These are phyloP conservation scores for Nothobranchius furzeri DNA, from an alignment of 2,113 vertebrate species.

Conservation along the genomic window DNA sequence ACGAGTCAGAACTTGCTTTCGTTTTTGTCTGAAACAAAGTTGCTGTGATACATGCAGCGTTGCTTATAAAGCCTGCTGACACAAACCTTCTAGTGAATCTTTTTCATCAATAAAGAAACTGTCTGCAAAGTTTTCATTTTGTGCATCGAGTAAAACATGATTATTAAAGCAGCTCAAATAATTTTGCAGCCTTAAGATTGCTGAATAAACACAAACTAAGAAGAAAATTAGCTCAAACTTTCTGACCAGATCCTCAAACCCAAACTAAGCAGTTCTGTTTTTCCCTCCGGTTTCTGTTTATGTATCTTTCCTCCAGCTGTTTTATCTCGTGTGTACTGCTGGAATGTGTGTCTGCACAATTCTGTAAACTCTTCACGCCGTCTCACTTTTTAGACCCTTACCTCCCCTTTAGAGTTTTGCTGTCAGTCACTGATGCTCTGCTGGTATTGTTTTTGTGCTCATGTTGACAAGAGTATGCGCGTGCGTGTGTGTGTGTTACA, in stretches of 20 bases:
- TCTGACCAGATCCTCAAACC: neutral
- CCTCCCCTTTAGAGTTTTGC: conserved; percentile 42
- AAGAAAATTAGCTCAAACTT: no score
- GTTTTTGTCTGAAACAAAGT: neutral
- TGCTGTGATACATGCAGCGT: neutral
- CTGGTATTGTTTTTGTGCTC: conserved; percentile 7
- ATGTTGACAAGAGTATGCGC: neutral
- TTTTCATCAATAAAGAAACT: no score
- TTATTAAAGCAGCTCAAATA: neutral
- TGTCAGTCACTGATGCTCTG: conserved; percentile 48
- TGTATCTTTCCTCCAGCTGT: conserved; percentile 4
- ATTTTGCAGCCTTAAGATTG: neutral
- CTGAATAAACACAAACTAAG: neutral
- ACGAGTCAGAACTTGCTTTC: neutral
- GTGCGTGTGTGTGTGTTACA: neutral
- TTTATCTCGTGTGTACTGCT: neutral
- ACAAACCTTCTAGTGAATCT: neutral
- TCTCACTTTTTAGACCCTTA: conserved; percentile 36
- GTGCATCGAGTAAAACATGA: no score
- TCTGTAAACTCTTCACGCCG: conserved; percentile 19
- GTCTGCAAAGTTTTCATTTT: no score
- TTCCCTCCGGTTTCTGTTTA: conserved; percentile 6
- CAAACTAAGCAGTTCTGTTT: neutral
- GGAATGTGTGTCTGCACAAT: conserved; percentile 28
- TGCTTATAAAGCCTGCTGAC: neutral